Percentiles rank a stretch among this genome's conserved stretches.
These are phyloP conservation scores for Melanchra persicariae DNA, from an alignment of 2,888 invertebrate species.

Conservation along the genomic window DNA sequence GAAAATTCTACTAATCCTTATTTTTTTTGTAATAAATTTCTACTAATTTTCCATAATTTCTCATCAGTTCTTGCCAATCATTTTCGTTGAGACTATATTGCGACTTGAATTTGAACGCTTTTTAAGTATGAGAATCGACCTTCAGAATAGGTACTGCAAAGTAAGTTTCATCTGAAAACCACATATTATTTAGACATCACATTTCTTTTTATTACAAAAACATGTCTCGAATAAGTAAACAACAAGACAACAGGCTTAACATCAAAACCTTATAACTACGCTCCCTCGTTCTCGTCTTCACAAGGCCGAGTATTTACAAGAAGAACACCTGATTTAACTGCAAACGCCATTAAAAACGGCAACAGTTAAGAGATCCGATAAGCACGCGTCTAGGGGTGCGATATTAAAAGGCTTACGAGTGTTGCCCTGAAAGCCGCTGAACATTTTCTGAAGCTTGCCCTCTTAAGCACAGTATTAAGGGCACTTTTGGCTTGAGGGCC, in stretches of 20 bases:
- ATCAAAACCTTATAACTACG: slow-evolving; percentile 3
- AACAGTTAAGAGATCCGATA: slow-evolving; percentile 79
- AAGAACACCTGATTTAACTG: slow-evolving; percentile 66
- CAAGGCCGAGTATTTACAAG: slow-evolving; percentile 36
- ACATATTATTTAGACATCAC: neutral
- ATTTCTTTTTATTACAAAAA: neutral
- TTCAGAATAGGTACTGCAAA: too few relatives aligned
- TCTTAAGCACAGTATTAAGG: slow-evolving; percentile 90
- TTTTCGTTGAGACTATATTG: too few relatives aligned
- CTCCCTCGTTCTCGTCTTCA: neutral
- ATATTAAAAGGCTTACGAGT: slow-evolving; percentile 90
- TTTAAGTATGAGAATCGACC: too few relatives aligned
- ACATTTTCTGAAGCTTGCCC: slow-evolving; percentile 87
- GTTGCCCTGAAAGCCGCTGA: slow-evolving; percentile 89
- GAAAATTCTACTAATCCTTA: too few relatives aligned
- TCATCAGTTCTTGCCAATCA: too few relatives aligned
- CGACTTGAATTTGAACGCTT: too few relatives aligned
- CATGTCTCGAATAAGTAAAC: neutral
- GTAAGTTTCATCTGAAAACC: neutral
- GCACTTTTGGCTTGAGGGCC: slow-evolving; percentile 86
- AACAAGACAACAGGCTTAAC: neutral
- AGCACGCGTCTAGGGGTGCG: slow-evolving; percentile 81
- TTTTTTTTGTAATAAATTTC: too few relatives aligned
- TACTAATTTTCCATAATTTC: too few relatives aligned
- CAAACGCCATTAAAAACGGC: slow-evolving; percentile 84